phyloP scores from a whole-genome alignment of 2,113 vertebrate genomes.

The Notiomystis cincta region DNA sequence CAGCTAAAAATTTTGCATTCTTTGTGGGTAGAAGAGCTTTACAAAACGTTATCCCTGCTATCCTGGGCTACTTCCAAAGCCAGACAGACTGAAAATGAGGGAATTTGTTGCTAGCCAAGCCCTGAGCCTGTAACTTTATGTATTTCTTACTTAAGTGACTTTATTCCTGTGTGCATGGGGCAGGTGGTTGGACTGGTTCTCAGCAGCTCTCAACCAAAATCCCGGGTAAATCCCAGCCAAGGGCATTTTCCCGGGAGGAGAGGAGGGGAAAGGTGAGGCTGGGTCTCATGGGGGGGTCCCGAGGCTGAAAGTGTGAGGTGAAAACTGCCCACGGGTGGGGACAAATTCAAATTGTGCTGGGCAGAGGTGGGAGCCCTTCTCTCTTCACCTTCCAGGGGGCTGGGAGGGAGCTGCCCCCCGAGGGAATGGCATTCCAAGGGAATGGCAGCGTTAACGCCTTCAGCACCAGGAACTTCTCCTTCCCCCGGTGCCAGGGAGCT shows the following conservation, averaged over 20 bases:
- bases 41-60: accelerated
- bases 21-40: background rate
- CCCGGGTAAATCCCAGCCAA: background rate
- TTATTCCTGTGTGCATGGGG: background rate
- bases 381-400: background rate
- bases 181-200: background rate
- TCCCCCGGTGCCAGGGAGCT: accelerated
- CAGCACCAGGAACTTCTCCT: accelerated
- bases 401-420: background rate
- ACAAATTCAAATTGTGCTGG: accelerated
- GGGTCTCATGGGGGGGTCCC: background rate
- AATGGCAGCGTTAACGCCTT: background rate
- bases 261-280: background rate
- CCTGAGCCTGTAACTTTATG: background rate
- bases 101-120: background rate
- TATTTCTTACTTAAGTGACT: background rate
- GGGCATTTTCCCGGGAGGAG: background rate
- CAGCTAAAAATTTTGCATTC: background rate
- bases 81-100: background rate
- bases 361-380: background rate
- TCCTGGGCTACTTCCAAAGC: background rate
- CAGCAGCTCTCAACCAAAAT: background rate
- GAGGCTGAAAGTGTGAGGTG: background rate
- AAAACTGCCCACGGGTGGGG: background rate
- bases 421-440: background rate